Evolutionary conservation across 2,888 invertebrate species (phyloP).

Genomic region (Hydriomena furcata): DNA sequence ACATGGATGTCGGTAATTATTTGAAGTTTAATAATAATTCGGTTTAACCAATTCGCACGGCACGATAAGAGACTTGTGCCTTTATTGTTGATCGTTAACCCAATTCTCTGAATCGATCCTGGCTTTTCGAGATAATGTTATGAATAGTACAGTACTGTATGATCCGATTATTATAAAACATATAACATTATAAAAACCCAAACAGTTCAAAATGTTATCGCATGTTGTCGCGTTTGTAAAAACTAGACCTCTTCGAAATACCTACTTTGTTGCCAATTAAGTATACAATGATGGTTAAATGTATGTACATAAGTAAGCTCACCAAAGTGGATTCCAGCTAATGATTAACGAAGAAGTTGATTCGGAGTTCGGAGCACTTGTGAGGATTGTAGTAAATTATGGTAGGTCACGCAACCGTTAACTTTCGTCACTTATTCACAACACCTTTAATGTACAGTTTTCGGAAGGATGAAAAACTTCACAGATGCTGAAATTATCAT

Average conservation of each 20-base stretch:
- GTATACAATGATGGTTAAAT: too few relatives aligned
- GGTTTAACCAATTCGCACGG: conserved; percentile 17
- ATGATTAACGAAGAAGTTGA: conserved; percentile 7
- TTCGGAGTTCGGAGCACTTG: conserved; percentile 12
- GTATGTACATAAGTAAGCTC: not conserved
- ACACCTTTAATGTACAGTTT: conserved; percentile 14
- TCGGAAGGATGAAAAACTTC: not conserved
- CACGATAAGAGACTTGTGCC: conserved; percentile 19
- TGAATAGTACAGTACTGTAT: conserved; percentile 14
- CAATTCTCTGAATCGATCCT: conserved; percentile 29
- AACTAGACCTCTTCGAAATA: too few relatives aligned
- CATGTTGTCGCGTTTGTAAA: too few relatives aligned
- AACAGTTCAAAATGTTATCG: too few relatives aligned
- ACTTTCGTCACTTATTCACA: conserved; percentile 14
- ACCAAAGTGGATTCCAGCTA: conserved; percentile 7
- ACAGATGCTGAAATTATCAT: not conserved
- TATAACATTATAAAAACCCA: too few relatives aligned
- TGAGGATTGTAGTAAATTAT: conserved; percentile 12
- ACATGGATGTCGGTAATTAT: not conserved
- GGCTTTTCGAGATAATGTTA: conserved; percentile 12
- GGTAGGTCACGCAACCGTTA: conserved; percentile 19
- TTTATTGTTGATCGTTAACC: conserved; percentile 30
- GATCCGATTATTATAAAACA: conserved; percentile 6
- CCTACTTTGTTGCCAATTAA: not conserved
- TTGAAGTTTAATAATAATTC: conserved; percentile 12